A percentile compares a stretch with the other conserved stretches of the same genome.
Evolutionary conservation across 2,113 vertebrate species (phyloP).

Genomic region (Pterocles gutturalis): DNA sequence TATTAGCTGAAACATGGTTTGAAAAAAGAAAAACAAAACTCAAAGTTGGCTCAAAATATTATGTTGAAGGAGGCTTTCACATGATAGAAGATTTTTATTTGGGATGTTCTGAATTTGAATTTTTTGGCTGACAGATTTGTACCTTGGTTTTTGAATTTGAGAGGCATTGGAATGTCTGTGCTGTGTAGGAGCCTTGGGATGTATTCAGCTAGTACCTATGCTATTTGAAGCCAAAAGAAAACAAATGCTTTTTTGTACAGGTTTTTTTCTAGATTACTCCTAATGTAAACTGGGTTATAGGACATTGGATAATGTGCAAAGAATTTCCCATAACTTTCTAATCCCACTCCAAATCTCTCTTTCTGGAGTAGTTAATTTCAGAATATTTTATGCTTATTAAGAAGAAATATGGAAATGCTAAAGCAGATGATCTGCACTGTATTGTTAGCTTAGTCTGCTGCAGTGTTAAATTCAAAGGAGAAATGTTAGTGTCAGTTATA

Average conservation of each 20-base stretch:
- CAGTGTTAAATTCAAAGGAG: background rate
- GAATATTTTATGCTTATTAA: background rate
- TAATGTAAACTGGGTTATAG: background rate
- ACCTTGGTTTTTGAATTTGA: background rate
- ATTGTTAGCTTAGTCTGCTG: background rate
- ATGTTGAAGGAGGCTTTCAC: background rate
- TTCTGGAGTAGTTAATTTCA: background rate
- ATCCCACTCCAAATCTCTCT: background rate
- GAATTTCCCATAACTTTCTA: constrained; percentile 7
- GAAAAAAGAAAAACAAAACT: background rate
- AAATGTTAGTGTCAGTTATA: background rate
- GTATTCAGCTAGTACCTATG: background rate
- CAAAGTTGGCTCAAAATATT: background rate
- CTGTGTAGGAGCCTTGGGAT: background rate
- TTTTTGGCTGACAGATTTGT: background rate
- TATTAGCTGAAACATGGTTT: background rate
- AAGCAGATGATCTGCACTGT: background rate
- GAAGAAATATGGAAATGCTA: background rate
- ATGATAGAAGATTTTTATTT: background rate
- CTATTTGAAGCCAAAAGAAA: background rate
- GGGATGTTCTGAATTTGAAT: background rate
- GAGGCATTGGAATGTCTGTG: background rate
- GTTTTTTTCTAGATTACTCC: constrained; percentile 4
- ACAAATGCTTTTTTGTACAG: background rate
- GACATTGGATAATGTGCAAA: background rate